Percentiles rank a stretch among this genome's conserved stretches.
Evolutionary conservation across 1,140 invertebrate species (phyloP).

Genomic region (Stegodyphus mimosarum): DNA sequence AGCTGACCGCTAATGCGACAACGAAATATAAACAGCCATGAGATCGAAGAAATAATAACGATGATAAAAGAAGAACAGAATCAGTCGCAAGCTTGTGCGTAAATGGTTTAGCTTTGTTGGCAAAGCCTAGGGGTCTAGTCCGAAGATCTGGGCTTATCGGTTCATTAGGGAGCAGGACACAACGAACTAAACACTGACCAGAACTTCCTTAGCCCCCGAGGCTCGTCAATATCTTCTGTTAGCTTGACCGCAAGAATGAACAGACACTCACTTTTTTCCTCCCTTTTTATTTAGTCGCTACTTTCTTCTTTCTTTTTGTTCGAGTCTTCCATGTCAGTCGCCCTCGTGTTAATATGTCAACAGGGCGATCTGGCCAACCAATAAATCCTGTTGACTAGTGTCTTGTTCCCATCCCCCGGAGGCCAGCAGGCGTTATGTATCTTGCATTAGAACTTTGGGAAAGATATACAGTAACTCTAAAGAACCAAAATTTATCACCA

Average conservation of each 20-base stretch:
- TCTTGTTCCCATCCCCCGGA: neutral
- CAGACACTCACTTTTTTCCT: neutral
- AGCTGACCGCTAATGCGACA: no score
- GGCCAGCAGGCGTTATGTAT: neutral
- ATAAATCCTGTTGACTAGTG: neutral
- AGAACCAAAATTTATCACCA: no score
- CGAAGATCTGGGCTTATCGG: neutral
- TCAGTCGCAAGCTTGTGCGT: no score
- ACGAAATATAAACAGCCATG: no score
- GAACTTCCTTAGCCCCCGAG: neutral
- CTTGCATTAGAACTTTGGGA: conserved; percentile 14
- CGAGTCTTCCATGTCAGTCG: neutral
- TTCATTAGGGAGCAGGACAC: conserved; percentile 9
- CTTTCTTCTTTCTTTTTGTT: neutral
- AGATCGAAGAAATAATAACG: no score
- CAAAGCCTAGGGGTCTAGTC: no score
- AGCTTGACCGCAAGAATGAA: conserved; percentile 17
- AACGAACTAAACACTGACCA: neutral
- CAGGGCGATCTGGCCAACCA: conserved; percentile 4
- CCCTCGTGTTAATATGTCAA: neutral
- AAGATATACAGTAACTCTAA: neutral
- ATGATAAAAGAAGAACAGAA: no score
- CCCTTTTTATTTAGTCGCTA: neutral
- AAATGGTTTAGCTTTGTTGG: no score
- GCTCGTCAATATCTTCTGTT: conserved; percentile 17